Evolutionary conservation across 2,797 vertebrate genomes (phyloP).

Genomic region (Astyanax mexicanus): DNA sequence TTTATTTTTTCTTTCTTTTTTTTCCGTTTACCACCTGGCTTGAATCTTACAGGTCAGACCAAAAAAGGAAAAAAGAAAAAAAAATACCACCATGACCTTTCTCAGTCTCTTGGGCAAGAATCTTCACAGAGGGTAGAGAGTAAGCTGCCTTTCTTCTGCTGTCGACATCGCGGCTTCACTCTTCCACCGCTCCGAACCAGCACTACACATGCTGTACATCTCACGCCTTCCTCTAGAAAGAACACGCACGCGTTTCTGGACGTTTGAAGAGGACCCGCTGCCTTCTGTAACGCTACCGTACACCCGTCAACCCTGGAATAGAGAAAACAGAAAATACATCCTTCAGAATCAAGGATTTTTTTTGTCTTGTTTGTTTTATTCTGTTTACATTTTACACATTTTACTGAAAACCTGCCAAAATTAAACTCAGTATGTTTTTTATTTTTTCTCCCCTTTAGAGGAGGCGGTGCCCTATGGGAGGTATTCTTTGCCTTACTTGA

Average conservation of each 20-base stretch:
- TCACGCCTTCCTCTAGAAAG: conserved; percentile 48
- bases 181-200: conserved; percentile 41
- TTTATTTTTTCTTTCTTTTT: conserved; percentile 41
- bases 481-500: conserved; percentile 72
- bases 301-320: conserved; percentile 63
- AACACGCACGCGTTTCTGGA: conserved; percentile 39
- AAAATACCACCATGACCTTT: conserved; percentile 28
- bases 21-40: conserved; percentile 35
- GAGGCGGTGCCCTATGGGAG: conserved; percentile 53
- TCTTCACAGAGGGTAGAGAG: conserved; percentile 55
- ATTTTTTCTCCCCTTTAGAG: conserved; percentile 30
- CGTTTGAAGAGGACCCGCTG: conserved; percentile 28
- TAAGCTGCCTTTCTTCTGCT: conserved; percentile 59
- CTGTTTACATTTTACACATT: conserved; percentile 69
- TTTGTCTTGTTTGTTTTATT: conserved; percentile 23
- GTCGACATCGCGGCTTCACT: conserved; percentile 53
- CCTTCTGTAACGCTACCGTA: conserved; percentile 51
- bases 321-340: conserved; percentile 30
- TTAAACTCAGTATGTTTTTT: conserved; percentile 59
- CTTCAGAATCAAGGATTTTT: conserved; percentile 50
- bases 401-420: conserved; percentile 77
- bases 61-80: conserved; percentile 34
- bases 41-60: conserved; percentile 46
- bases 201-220: conserved; percentile 41
- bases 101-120: conserved; percentile 63